Evolutionary conservation across 2,113 vertebrate species (phyloP), one percentile per base, ranked within the genome.

Genomic region (Aegithalos caudatus): DNA sequence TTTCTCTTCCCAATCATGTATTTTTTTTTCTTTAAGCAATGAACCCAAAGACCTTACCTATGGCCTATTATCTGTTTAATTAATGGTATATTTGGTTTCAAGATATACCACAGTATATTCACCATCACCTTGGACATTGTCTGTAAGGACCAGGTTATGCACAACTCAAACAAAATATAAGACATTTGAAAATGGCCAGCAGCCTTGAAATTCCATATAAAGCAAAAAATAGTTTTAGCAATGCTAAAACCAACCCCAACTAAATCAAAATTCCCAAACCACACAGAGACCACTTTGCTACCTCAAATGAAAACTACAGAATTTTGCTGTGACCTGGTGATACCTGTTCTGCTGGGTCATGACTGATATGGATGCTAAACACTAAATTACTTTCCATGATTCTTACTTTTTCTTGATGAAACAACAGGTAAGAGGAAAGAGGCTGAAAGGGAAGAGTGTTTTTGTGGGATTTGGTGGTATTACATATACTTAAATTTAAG

Each of bases 191-290:
- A 89, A 78, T 6, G 12, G 14, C 22, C 29, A n/a, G 29, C 3
- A 15, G 65, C 81, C n/a, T 86, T 18, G 12, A 45, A 67, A 83
- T 54, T 35, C 35, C 47, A 9, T 9, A 9, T 7, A 60, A 37
- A 94, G 44, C 76, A 95, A 94, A 91, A 91, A 83, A 3, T 24
- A 89, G 31, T 82, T 96, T 96, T 82, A 88, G 65, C 77, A 91
- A 62, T 14, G 35, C 16, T 14, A 27, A 67, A 71, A n/a, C 13
- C 25, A 14, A 1, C 0, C 4, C 8, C 10, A 19, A 20, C 35
- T 67, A 53, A 80, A 18, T 35, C 25, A 66, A 80, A 76, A 31
- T 11, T 33, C 27, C 33, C 23, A 85, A n/a, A 35, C 1, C 15
- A 21, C 76, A 50, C 4, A 9, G 66, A 88, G 20, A 82, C 8